Percentiles rank a stretch among this genome's conserved stretches.
Conservation (phyloP, 2,113 vertebrate genomes). For the Perca flavescens region DNA sequence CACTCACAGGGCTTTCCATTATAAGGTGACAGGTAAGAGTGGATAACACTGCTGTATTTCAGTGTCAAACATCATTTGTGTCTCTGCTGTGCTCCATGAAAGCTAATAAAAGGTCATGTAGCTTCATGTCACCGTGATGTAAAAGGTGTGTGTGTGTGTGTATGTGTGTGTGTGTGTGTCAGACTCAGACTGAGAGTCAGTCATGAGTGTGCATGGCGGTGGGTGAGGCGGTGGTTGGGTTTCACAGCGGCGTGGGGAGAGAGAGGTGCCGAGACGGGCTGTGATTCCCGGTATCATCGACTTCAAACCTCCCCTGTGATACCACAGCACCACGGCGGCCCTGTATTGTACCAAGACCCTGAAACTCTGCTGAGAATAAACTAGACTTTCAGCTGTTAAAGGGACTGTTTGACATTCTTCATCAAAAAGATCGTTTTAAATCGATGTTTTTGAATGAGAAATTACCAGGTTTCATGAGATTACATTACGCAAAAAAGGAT, state of each 20-base stretch:
- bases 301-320: constrained; percentile 74
- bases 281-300: constrained; percentile 72
- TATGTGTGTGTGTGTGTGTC: constrained; percentile 63
- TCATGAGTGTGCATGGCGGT: constrained; percentile 79
- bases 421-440: constrained; percentile 21
- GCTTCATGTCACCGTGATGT: constrained; percentile 50
- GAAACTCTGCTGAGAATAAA: constrained; percentile 55
- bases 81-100: constrained; percentile 32
- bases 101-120: constrained; percentile 71
- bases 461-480: not conserved
- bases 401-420: constrained; percentile 57
- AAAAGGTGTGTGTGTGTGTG: constrained; percentile 54
- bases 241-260: constrained; percentile 75
- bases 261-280: constrained; percentile 52
- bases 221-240: constrained; percentile 69
- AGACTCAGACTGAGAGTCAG: constrained; percentile 84
- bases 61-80: not conserved
- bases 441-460: constrained; percentile 15
- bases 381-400: constrained; percentile 32
- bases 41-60: not conserved
- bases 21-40: not conserved
- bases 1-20: constrained; percentile 3
- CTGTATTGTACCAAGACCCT: constrained; percentile 64
- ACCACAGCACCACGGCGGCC: constrained; percentile 68
- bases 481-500: not conserved